Percentiles rank a stretch among this genome's conserved stretches.
phyloP scores from a whole-genome alignment of 92 coral and sea anemone species.

The Porites divaricata region DNA sequence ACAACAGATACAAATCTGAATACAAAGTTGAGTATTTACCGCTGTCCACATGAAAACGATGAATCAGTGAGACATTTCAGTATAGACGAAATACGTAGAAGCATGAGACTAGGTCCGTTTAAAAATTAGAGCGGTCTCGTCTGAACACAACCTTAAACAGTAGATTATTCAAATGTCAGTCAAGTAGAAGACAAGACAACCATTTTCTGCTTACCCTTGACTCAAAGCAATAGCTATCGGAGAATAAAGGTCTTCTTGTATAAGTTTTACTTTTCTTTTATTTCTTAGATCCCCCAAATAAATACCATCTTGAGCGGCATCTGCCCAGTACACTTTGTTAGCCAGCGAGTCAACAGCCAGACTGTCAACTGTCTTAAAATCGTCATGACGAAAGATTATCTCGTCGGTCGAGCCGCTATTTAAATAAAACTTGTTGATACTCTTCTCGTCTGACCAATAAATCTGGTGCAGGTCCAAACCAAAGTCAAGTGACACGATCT shows the following conservation, averaged over 20 bases:
- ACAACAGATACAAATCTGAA: too few species aligned
- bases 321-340: constrained; percentile 18
- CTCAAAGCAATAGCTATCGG: constrained; percentile 13
- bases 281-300: constrained; percentile 13
- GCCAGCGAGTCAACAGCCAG: constrained; percentile 9
- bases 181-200: background rate
- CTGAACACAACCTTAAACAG: too few species aligned
- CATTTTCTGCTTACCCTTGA: background rate
- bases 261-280: background rate
- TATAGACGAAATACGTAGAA: too few species aligned
- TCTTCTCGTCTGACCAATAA: constrained; percentile 17
- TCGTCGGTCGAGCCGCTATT: background rate
- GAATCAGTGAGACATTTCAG: too few species aligned
- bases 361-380: background rate
- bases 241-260: background rate
- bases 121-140: too few species aligned
- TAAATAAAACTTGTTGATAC: background rate
- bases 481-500: constrained; percentile 12
- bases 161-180: background rate
- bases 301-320: background rate
- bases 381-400: constrained; percentile 12
- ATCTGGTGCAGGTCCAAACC: background rate
- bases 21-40: too few species aligned
- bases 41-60: too few species aligned
- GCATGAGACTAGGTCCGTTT: too few species aligned